These are phyloP conservation scores for Aleiodes alternator DNA, from an alignment of 2,888 invertebrate genomes.

Conservation along the genomic window DNA sequence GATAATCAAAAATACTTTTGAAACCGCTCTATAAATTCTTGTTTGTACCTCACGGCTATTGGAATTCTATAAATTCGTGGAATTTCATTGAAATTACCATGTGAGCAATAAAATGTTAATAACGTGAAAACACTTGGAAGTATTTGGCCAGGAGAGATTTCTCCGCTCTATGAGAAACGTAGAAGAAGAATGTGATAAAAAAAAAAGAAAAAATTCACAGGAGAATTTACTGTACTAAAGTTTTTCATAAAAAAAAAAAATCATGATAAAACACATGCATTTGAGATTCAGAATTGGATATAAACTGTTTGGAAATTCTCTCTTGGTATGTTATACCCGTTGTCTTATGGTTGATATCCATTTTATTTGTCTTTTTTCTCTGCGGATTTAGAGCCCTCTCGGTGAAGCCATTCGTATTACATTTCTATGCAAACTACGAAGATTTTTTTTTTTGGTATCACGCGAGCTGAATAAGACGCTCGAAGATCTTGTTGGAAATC, in stretches of 20 bases:
- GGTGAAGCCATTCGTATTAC: conserved; percentile 12
- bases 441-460: conserved; percentile 1
- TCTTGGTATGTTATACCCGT: conserved; percentile 7
- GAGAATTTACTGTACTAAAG: background rate
- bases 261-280: conserved; percentile 12
- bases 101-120: no score
- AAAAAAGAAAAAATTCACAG: no score
- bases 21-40: no score
- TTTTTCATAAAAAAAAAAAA: background rate
- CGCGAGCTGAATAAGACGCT: conserved; percentile 11
- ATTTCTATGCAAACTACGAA: conserved; percentile 31
- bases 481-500: conserved; percentile 10
- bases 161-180: no score
- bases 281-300: background rate
- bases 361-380: background rate
- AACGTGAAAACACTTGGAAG: no score
- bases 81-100: no score
- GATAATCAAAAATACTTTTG: no score
- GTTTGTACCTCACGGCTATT: no score
- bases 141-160: no score
- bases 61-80: no score
- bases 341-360: background rate
- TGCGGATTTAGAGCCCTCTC: background rate
- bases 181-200: no score
- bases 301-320: conserved; percentile 1